These are phyloP conservation scores for Sesia apiformis DNA, from an alignment of 2,888 invertebrate genomes.

Conservation along the genomic window DNA sequence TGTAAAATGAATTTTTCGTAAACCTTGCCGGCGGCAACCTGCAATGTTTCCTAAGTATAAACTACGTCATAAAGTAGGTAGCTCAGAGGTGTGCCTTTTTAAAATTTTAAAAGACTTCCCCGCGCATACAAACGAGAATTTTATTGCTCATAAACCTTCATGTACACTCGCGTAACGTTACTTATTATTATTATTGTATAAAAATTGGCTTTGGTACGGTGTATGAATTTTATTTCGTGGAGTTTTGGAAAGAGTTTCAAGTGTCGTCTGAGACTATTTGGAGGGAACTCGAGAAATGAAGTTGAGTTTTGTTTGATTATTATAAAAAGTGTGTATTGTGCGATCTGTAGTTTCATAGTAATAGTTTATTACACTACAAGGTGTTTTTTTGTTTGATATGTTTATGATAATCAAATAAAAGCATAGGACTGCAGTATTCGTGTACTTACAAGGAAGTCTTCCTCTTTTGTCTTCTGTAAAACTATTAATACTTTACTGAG, in stretches of 20 bases:
- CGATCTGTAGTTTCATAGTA: too few relatives aligned
- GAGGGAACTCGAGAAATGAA: too few relatives aligned
- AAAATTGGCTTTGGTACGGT: neutral
- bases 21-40: neutral
- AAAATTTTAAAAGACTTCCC: conserved; percentile 8
- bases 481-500: too few relatives aligned
- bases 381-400: too few relatives aligned
- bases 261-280: too few relatives aligned
- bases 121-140: conserved; percentile 24
- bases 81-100: conserved; percentile 2
- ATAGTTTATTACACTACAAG: too few relatives aligned
- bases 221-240: neutral
- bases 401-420: too few relatives aligned
- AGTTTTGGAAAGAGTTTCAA: neutral
- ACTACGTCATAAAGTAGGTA: conserved; percentile 5
- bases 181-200: neutral
- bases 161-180: neutral
- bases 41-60: neutral
- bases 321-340: too few relatives aligned
- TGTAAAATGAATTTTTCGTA: neutral
- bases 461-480: too few relatives aligned
- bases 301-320: too few relatives aligned
- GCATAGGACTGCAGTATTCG: too few relatives aligned
- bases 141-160: conserved; percentile 22
- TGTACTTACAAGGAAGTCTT: too few relatives aligned